Evolutionary conservation across 64 coral and sea anemone species (phyloP).

Genomic region (Montipora efflorescens): DNA sequence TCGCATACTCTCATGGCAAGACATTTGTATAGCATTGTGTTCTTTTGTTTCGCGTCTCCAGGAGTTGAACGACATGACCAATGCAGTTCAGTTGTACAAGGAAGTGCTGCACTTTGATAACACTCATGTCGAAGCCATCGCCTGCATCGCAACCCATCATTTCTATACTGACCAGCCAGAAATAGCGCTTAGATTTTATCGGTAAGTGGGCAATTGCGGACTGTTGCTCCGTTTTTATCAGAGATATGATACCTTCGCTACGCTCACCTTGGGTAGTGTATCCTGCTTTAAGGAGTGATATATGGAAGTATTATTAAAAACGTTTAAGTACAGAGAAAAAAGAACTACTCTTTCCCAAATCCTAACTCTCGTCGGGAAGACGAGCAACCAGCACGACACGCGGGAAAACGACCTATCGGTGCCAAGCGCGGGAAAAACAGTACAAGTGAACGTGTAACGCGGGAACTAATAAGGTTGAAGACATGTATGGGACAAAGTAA

Average conservation of each 20-base stretch:
- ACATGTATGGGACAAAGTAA: too few species aligned
- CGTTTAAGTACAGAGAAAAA: too few species aligned
- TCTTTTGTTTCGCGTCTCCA: not conserved
- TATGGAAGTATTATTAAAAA: too few species aligned
- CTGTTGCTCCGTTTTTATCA: too few species aligned
- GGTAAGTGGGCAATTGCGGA: slow-evolving; percentile 11
- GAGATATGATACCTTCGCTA: too few species aligned
- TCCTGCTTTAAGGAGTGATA: too few species aligned
- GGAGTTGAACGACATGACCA: slow-evolving; percentile 92
- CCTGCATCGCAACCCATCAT: slow-evolving; percentile 96
- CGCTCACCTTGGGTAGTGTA: too few species aligned
- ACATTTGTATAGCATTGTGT: not conserved
- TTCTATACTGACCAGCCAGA: slow-evolving; percentile 99
- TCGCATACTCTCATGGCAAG: not conserved
- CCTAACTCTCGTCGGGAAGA: too few species aligned
- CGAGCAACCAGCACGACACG: not conserved
- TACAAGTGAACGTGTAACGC: not conserved
- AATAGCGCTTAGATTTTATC: slow-evolving; percentile 91
- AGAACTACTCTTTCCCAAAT: too few species aligned
- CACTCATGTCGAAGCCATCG: slow-evolving; percentile 95
- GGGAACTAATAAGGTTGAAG: too few species aligned
- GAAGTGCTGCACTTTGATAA: slow-evolving; percentile 92
- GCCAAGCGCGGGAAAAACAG: slow-evolving; percentile 3
- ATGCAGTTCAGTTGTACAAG: slow-evolving; percentile 87
- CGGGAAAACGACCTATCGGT: not conserved